phyloP scores from a whole-genome alignment of 2,113 vertebrate genomes.

The Oryzias celebensis region DNA sequence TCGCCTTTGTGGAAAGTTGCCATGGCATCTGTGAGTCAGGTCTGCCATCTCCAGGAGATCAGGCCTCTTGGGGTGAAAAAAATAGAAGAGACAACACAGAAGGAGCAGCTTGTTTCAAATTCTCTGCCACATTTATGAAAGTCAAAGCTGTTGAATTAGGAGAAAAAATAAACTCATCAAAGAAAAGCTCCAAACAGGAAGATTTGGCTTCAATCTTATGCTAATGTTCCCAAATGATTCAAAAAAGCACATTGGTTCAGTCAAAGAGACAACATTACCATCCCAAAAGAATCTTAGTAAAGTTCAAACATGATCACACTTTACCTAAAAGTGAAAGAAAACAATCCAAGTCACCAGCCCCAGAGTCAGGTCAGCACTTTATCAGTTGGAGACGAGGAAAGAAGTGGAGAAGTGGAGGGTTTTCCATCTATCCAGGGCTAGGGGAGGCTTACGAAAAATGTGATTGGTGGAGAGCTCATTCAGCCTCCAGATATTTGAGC shows the following conservation, averaged over 20 bases:
- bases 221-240: too few relatives aligned
- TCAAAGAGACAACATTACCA: background rate
- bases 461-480: slow-evolving; percentile 50
- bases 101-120: slow-evolving; percentile 31
- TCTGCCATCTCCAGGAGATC: slow-evolving; percentile 48
- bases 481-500: slow-evolving; percentile 32
- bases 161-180: background rate
- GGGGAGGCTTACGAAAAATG: slow-evolving; percentile 2
- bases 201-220: too few relatives aligned
- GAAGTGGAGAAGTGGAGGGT: slow-evolving; percentile 10
- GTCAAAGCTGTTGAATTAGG: background rate
- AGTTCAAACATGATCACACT: background rate
- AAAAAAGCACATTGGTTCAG: too few relatives aligned
- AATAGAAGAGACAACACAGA: slow-evolving; percentile 24
- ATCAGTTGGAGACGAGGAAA: slow-evolving; percentile 20
- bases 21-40: slow-evolving; percentile 36
- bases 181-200: background rate
- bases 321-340: slow-evolving; percentile 20
- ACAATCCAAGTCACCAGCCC: slow-evolving; percentile 18
- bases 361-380: slow-evolving; percentile 26
- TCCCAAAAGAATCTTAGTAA: background rate
- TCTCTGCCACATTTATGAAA: slow-evolving; percentile 12
- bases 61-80: slow-evolving; percentile 31
- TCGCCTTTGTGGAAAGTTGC: slow-evolving; percentile 53
- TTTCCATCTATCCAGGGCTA: slow-evolving; percentile 25